Evolutionary conservation across 2,888 invertebrate species (phyloP).

Genomic region (Noctuana brunneofusca): DNA sequence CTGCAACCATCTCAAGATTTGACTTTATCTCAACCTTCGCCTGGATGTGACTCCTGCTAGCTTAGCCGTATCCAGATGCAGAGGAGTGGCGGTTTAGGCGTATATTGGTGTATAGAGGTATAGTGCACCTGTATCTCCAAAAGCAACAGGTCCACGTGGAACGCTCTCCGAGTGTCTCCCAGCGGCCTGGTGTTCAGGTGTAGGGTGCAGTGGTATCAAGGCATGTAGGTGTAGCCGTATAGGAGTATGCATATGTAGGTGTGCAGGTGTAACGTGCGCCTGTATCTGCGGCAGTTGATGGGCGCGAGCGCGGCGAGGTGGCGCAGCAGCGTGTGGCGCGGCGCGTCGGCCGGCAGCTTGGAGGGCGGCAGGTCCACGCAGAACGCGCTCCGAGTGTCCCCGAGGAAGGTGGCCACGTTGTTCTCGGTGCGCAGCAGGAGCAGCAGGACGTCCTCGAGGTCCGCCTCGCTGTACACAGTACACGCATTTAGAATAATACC

Average conservation of each 20-base stretch:
- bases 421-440: slow-evolving; percentile 83
- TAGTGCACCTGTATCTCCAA: slow-evolving; percentile 45
- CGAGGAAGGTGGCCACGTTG: slow-evolving; percentile 83
- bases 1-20: too few species aligned
- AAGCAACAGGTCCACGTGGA: too few species aligned
- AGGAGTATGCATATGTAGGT: background rate
- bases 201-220: too few species aligned
- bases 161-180: too few species aligned
- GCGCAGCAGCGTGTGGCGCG: slow-evolving; percentile 60
- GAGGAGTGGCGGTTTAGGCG: too few species aligned
- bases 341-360: slow-evolving; percentile 46
- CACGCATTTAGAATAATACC: background rate
- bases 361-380: slow-evolving; percentile 71
- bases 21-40: too few species aligned
- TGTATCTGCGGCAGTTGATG: slow-evolving; percentile 55
- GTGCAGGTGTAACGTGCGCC: slow-evolving; percentile 45
- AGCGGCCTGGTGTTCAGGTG: too few species aligned
- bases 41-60: too few species aligned
- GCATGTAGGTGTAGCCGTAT: too few species aligned
- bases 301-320: slow-evolving; percentile 61
- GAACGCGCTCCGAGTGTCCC: slow-evolving; percentile 74
- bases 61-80: too few species aligned
- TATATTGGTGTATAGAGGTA: too few species aligned
- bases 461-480: slow-evolving; percentile 83
- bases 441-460: slow-evolving; percentile 88